Conservation (phyloP, 2,888 invertebrate species). For the Leptura quadrifasciata region DNA sequence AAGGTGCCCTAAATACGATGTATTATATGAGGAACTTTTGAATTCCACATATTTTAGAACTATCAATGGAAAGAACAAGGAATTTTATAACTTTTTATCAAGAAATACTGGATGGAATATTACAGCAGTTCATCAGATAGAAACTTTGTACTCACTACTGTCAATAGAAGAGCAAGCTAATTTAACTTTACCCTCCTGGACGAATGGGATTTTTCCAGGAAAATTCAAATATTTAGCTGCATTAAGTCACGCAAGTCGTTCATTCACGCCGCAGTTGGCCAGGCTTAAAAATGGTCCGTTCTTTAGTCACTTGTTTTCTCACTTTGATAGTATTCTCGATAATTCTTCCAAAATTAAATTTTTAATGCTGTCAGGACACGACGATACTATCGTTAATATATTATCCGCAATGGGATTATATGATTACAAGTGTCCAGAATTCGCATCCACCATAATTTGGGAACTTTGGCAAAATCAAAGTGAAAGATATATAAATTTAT, state of each 20-base stretch:
- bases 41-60: background rate
- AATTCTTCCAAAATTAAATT: conserved; percentile 44
- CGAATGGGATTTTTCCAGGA: background rate
- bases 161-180: background rate
- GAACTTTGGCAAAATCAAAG: conserved; percentile 75
- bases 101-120: conserved; percentile 10
- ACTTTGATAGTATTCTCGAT: conserved; percentile 34
- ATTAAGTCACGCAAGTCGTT: conserved; percentile 6
- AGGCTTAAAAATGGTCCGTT: conserved; percentile 38
- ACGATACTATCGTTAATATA: conserved; percentile 82
- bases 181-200: conserved; percentile 4
- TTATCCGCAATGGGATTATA: conserved; percentile 82
- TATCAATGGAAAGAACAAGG: background rate
- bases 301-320: conserved; percentile 26
- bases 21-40: conserved; percentile 67
- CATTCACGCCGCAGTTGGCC: conserved; percentile 4
- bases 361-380: conserved; percentile 80
- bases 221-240: conserved; percentile 13
- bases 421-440: conserved; percentile 79
- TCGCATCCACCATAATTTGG: conserved; percentile 80
- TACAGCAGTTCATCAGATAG: background rate
- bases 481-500: conserved; percentile 10
- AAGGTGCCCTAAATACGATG: conserved; percentile 82
- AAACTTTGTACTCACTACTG: background rate
- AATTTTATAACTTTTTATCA: conserved; percentile 2